Percentiles rank a stretch among this genome's conserved stretches.
These are phyloP conservation scores for Ptilonorhynchus violaceus DNA, from an alignment of 2,113 vertebrate species.

Conservation along the genomic window DNA sequence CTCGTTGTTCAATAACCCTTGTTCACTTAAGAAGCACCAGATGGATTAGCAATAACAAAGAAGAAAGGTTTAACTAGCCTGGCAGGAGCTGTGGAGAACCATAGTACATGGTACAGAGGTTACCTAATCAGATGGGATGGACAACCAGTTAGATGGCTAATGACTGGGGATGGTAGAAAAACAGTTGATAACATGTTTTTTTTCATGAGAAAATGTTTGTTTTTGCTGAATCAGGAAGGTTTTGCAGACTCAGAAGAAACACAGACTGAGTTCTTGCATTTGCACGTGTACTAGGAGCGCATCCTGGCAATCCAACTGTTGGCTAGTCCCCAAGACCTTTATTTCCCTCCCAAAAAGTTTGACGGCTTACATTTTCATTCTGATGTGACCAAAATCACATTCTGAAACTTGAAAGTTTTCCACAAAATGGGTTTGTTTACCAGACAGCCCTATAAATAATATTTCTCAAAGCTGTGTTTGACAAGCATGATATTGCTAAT, in stretches of 20 bases:
- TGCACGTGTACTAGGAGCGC: accelerated
- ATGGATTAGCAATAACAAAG: neutral
- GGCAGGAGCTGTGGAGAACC: neutral
- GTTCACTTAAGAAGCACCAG: neutral
- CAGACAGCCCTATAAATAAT: slow-evolving; percentile 28
- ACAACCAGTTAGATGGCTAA: neutral
- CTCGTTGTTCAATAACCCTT: neutral
- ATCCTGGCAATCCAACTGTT: neutral
- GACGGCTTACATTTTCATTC: slow-evolving; percentile 17
- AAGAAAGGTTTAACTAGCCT: neutral
- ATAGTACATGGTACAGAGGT: accelerated
- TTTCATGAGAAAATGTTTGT: neutral
- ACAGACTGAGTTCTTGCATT: neutral
- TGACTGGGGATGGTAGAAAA: neutral
- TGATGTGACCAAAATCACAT: neutral
- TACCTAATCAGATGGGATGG: neutral
- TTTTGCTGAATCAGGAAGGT: neutral
- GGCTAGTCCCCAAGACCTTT: neutral
- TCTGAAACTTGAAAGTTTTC: neutral
- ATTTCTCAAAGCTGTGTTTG: slow-evolving; percentile 35
- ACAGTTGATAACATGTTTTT: neutral
- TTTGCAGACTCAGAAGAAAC: neutral
- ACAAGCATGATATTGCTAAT: slow-evolving; percentile 42
- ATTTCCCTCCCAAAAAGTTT: neutral
- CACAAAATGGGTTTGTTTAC: slow-evolving; percentile 30